Evolutionary conservation across 2,888 invertebrate genomes (phyloP), one percentile per base, ranked within the genome.

Genomic region (Hypolimnas misippus): DNA sequence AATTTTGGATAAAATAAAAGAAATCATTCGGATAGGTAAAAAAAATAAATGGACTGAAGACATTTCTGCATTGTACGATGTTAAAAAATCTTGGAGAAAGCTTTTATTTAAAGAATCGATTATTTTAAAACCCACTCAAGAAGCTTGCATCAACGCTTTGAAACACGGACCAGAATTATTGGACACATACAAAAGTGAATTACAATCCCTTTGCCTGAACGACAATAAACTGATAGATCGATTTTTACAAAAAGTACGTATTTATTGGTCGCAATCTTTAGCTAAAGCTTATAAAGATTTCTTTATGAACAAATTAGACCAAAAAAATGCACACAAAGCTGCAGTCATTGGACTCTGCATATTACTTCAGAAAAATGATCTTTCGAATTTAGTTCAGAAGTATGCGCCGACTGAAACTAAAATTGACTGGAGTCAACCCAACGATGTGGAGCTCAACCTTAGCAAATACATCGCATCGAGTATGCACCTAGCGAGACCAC

Each of bases 71-170:
- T 8, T 88, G 5, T 88, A 87, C 67, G 72, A 76, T 33, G 56
- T 74, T 4, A 74, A 56, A 59, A 73, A 33, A 69, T 89, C 73
- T 86, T 89, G 66, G n/a, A n/a, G n/a, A n/a, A n/a, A n/a, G n/a
- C n/a, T n/a, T n/a, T n/a, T n/a, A n/a, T n/a, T n/a, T n/a, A 78
- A 81, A 33, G 79, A 84, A 52, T 88, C 88, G 0, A 67, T 89
- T n/a, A 56, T 69, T 8, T 53, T 87, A 50, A 68, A 66, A 19
- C 75, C 79, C 1, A 70, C 66, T 35, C 78, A 81, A 71, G 73
- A 74, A 52, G 73, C 75, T 5, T 86, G 80, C 56, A 14, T 87
- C 2, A 88, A 89, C 68, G 86, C 79, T 5, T 68, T 89, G 14
- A 89, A 88, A 67, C 84, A 89, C 67, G 77, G 82, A 21, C 79